Evolutionary conservation across 2,113 vertebrate genomes (phyloP), one percentile per base, ranked within the genome.

Genomic region (Coregonus clupeaformis): DNA sequence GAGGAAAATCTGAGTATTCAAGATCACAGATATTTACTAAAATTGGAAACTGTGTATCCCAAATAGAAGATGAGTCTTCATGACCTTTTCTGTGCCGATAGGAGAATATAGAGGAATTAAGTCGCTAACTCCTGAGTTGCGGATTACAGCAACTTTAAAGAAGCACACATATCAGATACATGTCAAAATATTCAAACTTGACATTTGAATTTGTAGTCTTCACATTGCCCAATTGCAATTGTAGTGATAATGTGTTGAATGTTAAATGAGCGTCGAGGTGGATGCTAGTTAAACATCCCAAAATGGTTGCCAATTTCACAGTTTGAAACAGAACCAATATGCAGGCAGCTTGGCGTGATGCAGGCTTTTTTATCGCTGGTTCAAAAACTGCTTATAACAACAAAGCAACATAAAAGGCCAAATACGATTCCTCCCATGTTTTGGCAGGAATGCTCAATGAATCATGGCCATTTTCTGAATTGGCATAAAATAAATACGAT

Each of bases 151-250:
- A 27, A 71, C 81, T 83, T 73, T 85, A 86, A 84, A 88, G 78
- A 75, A 76, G 81, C 79, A 9, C 36, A 7, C 1, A 80, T 86
- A 80, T 82, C 78, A 84, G 82, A 89, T 80, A 76, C 63, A 78
- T 77, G 66, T 42, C 2, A 69, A 77, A 79, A 90, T 85, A 86
- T 89, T 89, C 70, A 77, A 82, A 87, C 87, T 76, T 89, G 89
- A 87, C 87, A 90, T 91, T 88, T 91, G 62, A 79, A 82, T 77
- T 65, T 32, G 64, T 69, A 77, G 87, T 86, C 87, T 80, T 74
- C 67, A 4, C 29, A 76, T 68, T 66, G 78, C 84, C 76, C 32
- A 18, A 71, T 57, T 71, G 36, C 24, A 76, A 73, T n/a, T 67
- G 6, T 20, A n/a, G 65, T 13, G 71, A 59, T 27, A 71, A 77